Evolutionary conservation across 2,113 vertebrate species (phyloP), one percentile per base, ranked within the genome.

Genomic region (Petromus typicus): DNA sequence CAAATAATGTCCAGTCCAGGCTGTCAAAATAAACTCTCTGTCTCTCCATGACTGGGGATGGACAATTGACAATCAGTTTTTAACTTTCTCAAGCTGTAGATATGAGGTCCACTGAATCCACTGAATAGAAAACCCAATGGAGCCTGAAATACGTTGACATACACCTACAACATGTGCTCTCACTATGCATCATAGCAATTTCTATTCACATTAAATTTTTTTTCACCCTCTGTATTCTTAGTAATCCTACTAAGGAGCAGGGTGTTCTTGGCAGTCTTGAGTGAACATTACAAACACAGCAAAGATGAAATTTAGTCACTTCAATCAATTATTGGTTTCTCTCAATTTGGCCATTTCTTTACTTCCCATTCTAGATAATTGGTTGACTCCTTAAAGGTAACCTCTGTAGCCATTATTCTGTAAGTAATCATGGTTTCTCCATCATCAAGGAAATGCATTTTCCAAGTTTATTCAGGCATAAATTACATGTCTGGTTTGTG

Each of bases 401-500:
- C 48, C 73, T 87, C 85, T 66, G 11, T 25, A 95, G 25, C 12
- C 71, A 43, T 96, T 96, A 91, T 89, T 97, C 98, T 97, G 94
- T 92, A 96, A 97, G 94, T 82, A 98, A 98, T 93, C 66, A 79
- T 57, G 93, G 57, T 98, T 97, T 97, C 75, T 80, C 86, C 14
- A 37, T 97, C 90, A 95, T 97, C 95, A 97, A 97, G 96, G 83
- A 98, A 98, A 98, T 89, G 83, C 56, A 95, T 95, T 98, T 97
- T 95, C 81, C 84, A 93, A 97, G 80, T 91, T 97, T 97, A 98
- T 93, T 88, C 96, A 96, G 56, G 69, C 91, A 97, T 96, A 98
- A 98, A 98, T 98, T 97, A 95, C 67, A 97, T 0, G 18, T 96
- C 96, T 98, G 89, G 82, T 97, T 98, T 97, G 91, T 97, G 98